These are phyloP conservation scores for Sciurus carolinensis DNA, from an alignment of 2,797 vertebrate genomes.

Conservation along the genomic window DNA sequence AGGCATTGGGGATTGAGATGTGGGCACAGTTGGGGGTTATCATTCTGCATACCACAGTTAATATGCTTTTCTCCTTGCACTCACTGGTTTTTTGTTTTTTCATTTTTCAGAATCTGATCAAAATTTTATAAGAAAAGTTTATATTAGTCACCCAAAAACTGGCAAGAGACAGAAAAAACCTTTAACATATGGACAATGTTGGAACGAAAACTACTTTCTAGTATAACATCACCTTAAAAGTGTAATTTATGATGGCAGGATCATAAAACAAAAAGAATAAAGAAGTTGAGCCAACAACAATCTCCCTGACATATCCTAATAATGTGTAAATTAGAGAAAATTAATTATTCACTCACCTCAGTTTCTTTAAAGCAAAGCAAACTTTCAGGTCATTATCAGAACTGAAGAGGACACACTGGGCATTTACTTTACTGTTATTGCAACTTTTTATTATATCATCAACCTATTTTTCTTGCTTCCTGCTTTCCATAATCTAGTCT, in stretches of 20 bases:
- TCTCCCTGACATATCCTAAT: neutral
- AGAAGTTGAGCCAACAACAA: neutral
- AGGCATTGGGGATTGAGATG: neutral
- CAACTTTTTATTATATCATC: neutral
- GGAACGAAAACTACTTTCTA: conserved; percentile 3
- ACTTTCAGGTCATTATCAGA: neutral
- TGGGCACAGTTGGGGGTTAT: neutral
- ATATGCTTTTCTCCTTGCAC: neutral
- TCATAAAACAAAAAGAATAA: neutral
- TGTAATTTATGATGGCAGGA: neutral
- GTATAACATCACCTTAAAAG: neutral
- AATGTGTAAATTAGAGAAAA: conserved; percentile 12
- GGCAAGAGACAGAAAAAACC: neutral
- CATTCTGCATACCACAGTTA: neutral
- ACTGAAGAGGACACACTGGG: neutral
- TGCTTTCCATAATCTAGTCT: neutral
- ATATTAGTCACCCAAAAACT: conserved; percentile 1
- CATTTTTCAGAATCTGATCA: conserved; percentile 13
- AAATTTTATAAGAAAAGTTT: conserved; percentile 48
- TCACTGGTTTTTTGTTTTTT: no score
- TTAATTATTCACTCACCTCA: neutral
- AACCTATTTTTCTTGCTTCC: neutral
- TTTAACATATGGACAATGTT: neutral
- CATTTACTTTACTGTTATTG: neutral
- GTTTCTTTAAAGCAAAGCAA: neutral